Conservation (phyloP, 2,888 invertebrate genomes). For the Aproaerema taeniolella region DNA sequence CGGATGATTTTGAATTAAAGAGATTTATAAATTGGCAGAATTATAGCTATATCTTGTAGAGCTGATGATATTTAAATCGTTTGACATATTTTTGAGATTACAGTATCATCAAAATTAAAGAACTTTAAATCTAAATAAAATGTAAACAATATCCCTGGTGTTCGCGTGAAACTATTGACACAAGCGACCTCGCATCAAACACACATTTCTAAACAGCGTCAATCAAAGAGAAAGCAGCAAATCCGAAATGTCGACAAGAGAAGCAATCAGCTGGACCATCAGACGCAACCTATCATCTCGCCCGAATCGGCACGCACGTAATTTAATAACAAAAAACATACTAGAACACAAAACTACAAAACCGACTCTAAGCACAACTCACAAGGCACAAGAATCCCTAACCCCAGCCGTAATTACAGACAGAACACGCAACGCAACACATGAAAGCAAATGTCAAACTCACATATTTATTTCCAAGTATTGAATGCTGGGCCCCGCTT, state of each 20-base stretch:
- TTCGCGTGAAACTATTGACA: constrained; percentile 15
- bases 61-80: too few relatives aligned
- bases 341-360: constrained; percentile 49
- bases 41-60: too few relatives aligned
- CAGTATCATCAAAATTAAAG: too few relatives aligned
- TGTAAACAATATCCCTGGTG: too few relatives aligned
- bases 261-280: constrained; percentile 73
- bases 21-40: too few relatives aligned
- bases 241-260: constrained; percentile 70
- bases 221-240: constrained; percentile 74
- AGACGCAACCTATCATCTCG: constrained; percentile 74
- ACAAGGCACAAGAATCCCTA: constrained; percentile 38
- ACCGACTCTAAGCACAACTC: constrained; percentile 46
- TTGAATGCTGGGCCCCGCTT: constrained; percentile 69
- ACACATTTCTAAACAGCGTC: constrained; percentile 57
- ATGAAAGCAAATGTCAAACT: constrained; percentile 78
- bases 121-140: too few relatives aligned
- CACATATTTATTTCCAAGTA: constrained; percentile 78
- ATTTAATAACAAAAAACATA: constrained; percentile 73
- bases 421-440: constrained; percentile 68
- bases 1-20: background rate
- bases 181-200: constrained; percentile 36
- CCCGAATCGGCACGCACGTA: constrained; percentile 76
- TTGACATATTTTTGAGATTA: too few relatives aligned
- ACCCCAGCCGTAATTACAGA: constrained; percentile 59